Evolutionary conservation across 2,113 vertebrate species (phyloP).

Genomic region (Oceanodroma tethys): DNA sequence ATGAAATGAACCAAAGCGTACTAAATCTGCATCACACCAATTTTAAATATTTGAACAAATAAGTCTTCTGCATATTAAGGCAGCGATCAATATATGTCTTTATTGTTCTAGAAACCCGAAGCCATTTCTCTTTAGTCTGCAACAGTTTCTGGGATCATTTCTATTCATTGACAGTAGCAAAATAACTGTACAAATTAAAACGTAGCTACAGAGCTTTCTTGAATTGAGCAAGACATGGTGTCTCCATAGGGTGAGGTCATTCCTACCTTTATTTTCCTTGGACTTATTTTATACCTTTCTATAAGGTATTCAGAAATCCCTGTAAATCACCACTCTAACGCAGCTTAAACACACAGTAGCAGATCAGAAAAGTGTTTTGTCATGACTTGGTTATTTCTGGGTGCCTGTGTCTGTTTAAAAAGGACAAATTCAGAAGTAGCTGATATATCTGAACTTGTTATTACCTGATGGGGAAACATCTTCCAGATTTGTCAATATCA

Average conservation of each 20-base stretch:
- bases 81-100: neutral
- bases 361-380: neutral
- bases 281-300: neutral
- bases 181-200: neutral
- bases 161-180: neutral
- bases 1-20: neutral
- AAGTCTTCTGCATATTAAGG: neutral
- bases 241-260: constrained; percentile 53
- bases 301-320: neutral
- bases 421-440: neutral
- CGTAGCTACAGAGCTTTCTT: neutral
- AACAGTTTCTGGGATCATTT: neutral
- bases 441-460: neutral
- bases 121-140: neutral
- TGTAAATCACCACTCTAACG: neutral
- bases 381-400: neutral
- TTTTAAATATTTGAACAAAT: neutral
- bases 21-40: neutral
- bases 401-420: neutral
- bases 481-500: neutral
- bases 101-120: neutral
- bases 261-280: constrained; percentile 55
- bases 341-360: neutral
- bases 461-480: neutral
- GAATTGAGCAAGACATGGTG: constrained; percentile 5